Conservation (phyloP, 1,140 invertebrate genomes). For the Sminthurinus signatus region DNA sequence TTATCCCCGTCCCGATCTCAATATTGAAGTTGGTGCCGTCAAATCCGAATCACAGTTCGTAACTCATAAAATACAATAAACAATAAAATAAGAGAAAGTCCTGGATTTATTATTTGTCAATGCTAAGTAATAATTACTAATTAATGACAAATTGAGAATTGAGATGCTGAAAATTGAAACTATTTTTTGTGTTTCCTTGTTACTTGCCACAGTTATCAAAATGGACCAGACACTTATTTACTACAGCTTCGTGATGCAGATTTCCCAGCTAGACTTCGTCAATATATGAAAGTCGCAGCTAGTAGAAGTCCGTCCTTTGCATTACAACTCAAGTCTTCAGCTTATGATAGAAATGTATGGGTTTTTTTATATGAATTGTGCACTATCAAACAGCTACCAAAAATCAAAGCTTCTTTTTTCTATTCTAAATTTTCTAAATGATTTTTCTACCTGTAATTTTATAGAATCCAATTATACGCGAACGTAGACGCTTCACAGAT, state of each 20-base stretch:
- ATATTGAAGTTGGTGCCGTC: constrained; percentile 71
- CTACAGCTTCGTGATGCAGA: constrained; percentile 84
- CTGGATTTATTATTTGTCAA: no score
- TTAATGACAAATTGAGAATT: no score
- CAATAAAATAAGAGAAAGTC: no score
- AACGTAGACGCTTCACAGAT: constrained; percentile 83
- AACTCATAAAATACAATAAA: neutral
- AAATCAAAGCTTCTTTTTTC: no score
- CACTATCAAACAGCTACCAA: neutral
- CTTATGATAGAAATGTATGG: constrained; percentile 67
- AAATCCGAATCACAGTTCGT: constrained; percentile 74
- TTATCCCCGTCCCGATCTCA: constrained; percentile 59
- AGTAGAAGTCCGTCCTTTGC: constrained; percentile 57
- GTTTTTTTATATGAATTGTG: neutral
- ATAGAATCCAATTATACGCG: constrained; percentile 76
- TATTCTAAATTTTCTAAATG: no score
- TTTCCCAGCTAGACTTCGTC: constrained; percentile 80
- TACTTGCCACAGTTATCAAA: constrained; percentile 72
- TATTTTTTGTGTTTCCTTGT: neutral
- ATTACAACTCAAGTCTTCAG: constrained; percentile 46
- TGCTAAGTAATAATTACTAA: no score
- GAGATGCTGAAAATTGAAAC: no score
- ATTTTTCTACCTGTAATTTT: neutral
- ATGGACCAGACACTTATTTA: constrained; percentile 91
- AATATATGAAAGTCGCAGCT: constrained; percentile 87